Percentiles rank a stretch among this genome's conserved stretches.
Evolutionary conservation across 2,797 vertebrate species (phyloP).

Genomic region (Alosa sapidissima): DNA sequence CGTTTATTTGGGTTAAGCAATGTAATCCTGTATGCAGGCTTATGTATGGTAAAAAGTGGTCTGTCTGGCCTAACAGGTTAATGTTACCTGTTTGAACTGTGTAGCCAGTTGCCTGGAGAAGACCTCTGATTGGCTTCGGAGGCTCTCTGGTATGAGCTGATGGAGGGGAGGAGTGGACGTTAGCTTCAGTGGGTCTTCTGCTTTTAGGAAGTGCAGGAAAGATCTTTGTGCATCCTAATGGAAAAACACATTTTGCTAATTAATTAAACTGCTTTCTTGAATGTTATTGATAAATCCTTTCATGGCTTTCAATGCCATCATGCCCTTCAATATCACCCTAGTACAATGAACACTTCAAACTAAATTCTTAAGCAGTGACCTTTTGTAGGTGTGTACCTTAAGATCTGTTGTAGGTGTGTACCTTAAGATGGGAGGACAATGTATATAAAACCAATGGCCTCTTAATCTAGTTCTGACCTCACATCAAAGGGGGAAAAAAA

Average conservation of each 20-base stretch:
- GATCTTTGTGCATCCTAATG: not conserved
- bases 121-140: not conserved
- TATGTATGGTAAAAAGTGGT: not conserved
- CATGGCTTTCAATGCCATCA: too few species aligned
- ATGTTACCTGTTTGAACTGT: not conserved
- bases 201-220: not conserved
- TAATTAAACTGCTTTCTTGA: too few species aligned
- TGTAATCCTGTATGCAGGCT: not conserved
- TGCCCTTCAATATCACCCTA: too few species aligned
- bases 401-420: too few species aligned
- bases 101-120: not conserved
- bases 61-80: not conserved
- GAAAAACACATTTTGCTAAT: not conserved
- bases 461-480: not conserved
- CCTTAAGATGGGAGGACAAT: too few species aligned
- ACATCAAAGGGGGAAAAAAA: not conserved
- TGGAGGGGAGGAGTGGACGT: not conserved
- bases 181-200: not conserved
- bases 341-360: too few species aligned
- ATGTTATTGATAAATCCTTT: too few species aligned
- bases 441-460: too few species aligned
- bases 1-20: not conserved
- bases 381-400: too few species aligned
- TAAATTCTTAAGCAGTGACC: too few species aligned
- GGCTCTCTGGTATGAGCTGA: not conserved